A percentile compares a stretch with the other conserved stretches of the same genome.
These are phyloP conservation scores for Eupleurogrammus muticus DNA, from an alignment of 2,797 vertebrate species.

Conservation along the genomic window DNA sequence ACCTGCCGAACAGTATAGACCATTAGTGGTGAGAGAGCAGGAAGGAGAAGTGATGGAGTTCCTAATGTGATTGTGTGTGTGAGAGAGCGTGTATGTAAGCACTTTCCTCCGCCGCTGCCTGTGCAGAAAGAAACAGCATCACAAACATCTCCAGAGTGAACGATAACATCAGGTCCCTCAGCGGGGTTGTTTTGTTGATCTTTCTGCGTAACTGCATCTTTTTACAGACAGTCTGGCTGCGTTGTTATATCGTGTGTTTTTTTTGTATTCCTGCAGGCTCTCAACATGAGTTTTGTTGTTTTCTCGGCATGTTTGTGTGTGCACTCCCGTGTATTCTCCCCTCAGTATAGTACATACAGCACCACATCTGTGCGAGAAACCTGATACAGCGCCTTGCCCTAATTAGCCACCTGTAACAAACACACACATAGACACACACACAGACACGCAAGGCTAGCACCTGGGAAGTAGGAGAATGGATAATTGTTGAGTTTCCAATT, in stretches of 20 bases:
- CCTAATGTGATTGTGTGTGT: slow-evolving; percentile 63
- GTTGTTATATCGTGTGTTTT: background rate
- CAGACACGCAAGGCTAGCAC: slow-evolving; percentile 60
- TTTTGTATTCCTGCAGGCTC: slow-evolving; percentile 38
- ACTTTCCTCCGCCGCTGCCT: slow-evolving; percentile 40
- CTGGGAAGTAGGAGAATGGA: slow-evolving; percentile 65
- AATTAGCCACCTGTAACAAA: slow-evolving; percentile 75
- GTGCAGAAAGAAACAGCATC: slow-evolving; percentile 41
- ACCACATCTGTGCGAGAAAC: slow-evolving; percentile 67
- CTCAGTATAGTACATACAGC: slow-evolving; percentile 32
- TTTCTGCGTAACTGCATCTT: background rate
- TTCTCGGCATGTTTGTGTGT: background rate
- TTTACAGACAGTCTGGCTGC: background rate
- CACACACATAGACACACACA: slow-evolving; percentile 26
- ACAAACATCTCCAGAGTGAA: slow-evolving; percentile 34
- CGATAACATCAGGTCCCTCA: slow-evolving; percentile 37
- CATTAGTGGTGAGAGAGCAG: slow-evolving; percentile 46
- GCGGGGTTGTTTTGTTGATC: slow-evolving; percentile 12
- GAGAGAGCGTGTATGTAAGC: slow-evolving; percentile 37
- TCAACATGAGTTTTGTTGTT: slow-evolving; percentile 22
- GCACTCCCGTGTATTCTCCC: slow-evolving; percentile 16
- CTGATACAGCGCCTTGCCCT: slow-evolving; percentile 50
- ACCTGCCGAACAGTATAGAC: slow-evolving; percentile 37
- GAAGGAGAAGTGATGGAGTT: slow-evolving; percentile 37
- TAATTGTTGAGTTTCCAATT: slow-evolving; percentile 72